Evolutionary conservation across 2,113 vertebrate genomes (phyloP), one percentile per base, ranked within the genome.

Genomic region (Anas platyrhynchos): DNA sequence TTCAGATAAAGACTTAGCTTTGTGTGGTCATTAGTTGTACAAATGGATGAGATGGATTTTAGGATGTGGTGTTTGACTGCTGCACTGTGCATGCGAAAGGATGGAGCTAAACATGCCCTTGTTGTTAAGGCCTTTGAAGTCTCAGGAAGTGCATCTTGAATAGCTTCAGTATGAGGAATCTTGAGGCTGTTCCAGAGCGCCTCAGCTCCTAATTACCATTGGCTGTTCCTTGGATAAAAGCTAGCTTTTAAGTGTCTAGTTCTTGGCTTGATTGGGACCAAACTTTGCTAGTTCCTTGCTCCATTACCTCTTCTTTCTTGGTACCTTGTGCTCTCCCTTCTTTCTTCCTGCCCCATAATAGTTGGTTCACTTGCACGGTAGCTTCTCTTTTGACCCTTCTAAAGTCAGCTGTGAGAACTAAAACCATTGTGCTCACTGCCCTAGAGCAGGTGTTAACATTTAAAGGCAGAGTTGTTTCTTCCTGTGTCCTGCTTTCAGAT

Each of bases 51-150:
- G 66, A 56, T 83, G 1, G 8, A 13, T 69, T 65, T 88, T 88
- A 16, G 90, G 74, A 90, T 62, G 83, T 79, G 73, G 27, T 91
- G 89, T 52, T 75, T 75, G 91, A 72, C 80, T 61, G 71, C 80
- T 0, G 11, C 22, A 3, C 38, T 4, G 21, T 78, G 81, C 91
- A 29, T 48, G 44, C 4, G 4, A 46, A 32, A 65, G 66, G 89
- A 91, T 83, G 72, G 86, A 88, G 66, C 86, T 7, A 38, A 94
- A 86, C 88, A 91, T 93, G 83, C 86, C 69, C 90, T 94, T 94
- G 75, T 88, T 84, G 86, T 96, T 95, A 87, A 85, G 54, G 86
- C 76, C 88, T 97, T 97, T 96, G 92, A 93, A 95, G 94, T 92
- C 69, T 86, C 76, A 55, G 90, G 92, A 96, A 95, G 58, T 69